These are phyloP conservation scores for Hapalemur alaotrensis DNA, from an alignment of 2,797 vertebrate genomes.

Conservation along the genomic window DNA sequence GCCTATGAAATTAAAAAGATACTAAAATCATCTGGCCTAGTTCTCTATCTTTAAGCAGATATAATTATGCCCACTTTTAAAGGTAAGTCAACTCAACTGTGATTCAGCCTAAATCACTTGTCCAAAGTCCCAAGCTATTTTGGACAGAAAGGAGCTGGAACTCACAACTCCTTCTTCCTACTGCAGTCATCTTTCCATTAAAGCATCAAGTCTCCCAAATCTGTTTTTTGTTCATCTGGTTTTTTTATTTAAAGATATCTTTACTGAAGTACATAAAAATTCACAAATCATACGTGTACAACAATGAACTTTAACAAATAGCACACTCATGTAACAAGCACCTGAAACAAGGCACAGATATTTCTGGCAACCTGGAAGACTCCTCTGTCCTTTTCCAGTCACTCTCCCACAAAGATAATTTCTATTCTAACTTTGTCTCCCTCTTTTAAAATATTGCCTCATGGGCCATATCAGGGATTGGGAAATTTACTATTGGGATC, in stretches of 20 bases:
- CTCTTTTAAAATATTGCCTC: neutral
- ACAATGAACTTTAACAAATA: neutral
- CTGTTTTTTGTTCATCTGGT: neutral
- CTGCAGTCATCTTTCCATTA: neutral
- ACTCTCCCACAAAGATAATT: neutral
- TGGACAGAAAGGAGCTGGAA: neutral
- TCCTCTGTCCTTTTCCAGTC: neutral
- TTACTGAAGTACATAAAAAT: neutral
- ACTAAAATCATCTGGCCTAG: neutral
- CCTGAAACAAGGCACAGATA: constrained; percentile 11
- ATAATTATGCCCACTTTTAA: neutral
- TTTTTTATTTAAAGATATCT: neutral
- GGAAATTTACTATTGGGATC: neutral
- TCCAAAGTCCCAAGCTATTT: neutral
- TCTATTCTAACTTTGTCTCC: neutral
- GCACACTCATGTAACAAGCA: neutral
- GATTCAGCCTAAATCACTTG: neutral
- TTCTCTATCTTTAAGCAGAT: neutral
- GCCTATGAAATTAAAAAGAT: constrained; percentile 5
- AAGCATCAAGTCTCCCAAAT: neutral
- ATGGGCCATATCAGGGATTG: neutral
- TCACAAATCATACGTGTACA: neutral
- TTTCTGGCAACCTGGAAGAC: neutral
- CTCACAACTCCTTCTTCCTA: constrained; percentile 19
- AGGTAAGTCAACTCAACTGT: neutral